Evolutionary conservation across 2,113 vertebrate genomes (phyloP), one percentile per base, ranked within the genome.

Genomic region (Macaca nemestrina): DNA sequence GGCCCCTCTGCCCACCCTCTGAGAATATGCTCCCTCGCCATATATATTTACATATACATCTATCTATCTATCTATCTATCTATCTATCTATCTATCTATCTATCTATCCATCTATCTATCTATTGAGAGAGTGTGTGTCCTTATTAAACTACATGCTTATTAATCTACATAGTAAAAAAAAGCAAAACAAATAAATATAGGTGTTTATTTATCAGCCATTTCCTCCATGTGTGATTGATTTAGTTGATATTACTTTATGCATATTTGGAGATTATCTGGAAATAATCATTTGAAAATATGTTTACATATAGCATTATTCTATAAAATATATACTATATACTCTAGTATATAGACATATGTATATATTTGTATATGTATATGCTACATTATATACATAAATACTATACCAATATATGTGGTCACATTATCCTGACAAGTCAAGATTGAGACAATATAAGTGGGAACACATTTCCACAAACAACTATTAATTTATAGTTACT

Each of bases 401-500:
- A 80, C 57, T 52, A 38, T 93, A 89, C 76, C 93, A 45, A 94
- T 90, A 90, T 86, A 30, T 85, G 64, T 86, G 32, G 17, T 79
- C 64, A 73, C n/a, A 61, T 89, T 87, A 52, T 82, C 87, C 87
- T 93, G 92, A 95, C 76, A 90, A 92, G 50, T 45, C 43, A 70
- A 82, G 45, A 97, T 40, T 78, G 89, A 96, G 88, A 72, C 81
- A 67, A 55, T 76, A 0, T 92, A 84, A 88, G 75, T 97, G 90
- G 96, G 94, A 96, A 96, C 61, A 91, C 87, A 90, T 89, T 98
- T 97, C 90, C 90, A 98, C 97, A 98, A 98, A 97, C 78, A 93
- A 96, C 97, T 98, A 96, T 98, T 97, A 96, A 98, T 98, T 98
- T 98, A 97, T 98, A 97, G 98, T 96, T 97, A 86, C 96, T 96